phyloP scores from a whole-genome alignment of 2,797 vertebrate genomes.

The Eutrigla gurnardus region DNA sequence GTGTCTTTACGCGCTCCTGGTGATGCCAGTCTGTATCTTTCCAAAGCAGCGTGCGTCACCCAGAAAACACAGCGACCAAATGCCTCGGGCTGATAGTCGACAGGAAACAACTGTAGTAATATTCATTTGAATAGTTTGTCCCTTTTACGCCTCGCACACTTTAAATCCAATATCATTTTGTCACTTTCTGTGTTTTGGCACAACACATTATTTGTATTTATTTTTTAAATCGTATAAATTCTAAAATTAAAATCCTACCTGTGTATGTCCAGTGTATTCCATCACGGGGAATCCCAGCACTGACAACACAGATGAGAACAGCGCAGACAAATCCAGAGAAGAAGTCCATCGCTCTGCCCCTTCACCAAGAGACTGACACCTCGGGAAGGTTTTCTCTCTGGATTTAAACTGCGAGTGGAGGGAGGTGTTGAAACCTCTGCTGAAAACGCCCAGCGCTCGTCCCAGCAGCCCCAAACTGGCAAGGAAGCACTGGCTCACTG shows the following conservation, averaged over 20 bases:
- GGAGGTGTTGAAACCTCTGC: constrained; percentile 60
- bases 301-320: constrained; percentile 49
- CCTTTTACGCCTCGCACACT: constrained; percentile 33
- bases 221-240: no score
- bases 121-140: not conserved
- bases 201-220: no score
- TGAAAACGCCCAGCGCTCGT: constrained; percentile 68
- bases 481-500: not conserved
- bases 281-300: constrained; percentile 63
- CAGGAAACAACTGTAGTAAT: not conserved
- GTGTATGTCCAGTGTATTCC: constrained; percentile 86
- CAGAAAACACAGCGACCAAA: not conserved
- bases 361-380: constrained; percentile 35
- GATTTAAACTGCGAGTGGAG: constrained; percentile 42
- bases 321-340: constrained; percentile 50
- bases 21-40: constrained; percentile 15
- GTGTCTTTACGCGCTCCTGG: not conserved
- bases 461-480: constrained; percentile 24
- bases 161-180: not conserved
- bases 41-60: not conserved
- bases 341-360: constrained; percentile 68
- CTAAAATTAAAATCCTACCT: constrained; percentile 63
- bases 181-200: not conserved
- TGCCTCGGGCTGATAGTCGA: constrained; percentile 1
- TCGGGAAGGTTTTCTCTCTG: constrained; percentile 33